These are phyloP conservation scores for Diarsia rubi DNA, from an alignment of 2,888 invertebrate genomes.

Conservation along the genomic window DNA sequence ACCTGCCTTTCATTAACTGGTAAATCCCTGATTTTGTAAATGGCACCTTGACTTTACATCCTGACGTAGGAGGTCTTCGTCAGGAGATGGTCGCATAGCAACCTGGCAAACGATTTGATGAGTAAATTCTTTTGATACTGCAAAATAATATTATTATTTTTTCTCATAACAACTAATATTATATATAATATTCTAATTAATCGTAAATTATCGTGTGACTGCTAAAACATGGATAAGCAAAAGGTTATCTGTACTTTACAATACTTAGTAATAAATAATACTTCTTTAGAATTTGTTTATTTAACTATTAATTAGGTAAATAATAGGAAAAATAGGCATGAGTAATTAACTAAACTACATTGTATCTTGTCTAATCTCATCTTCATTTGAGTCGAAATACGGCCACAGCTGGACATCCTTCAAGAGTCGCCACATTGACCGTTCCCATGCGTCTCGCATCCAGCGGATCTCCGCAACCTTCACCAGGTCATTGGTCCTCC, in stretches of 20 bases:
- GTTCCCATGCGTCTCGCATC: no score
- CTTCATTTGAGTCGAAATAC: no score
- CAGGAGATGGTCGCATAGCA: neutral
- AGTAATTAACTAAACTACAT: neutral
- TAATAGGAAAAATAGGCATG: neutral
- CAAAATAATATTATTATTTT: constrained; percentile 3
- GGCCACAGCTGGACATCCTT: no score
- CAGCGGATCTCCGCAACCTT: no score
- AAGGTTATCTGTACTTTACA: constrained; percentile 30
- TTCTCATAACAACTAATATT: neutral
- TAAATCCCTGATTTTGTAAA: constrained; percentile 11
- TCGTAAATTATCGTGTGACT: neutral
- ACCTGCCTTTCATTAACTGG: constrained; percentile 29
- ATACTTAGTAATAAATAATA: neutral
- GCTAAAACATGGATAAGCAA: constrained; percentile 28
- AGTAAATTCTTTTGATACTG: neutral
- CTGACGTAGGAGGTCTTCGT: neutral
- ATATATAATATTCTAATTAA: constrained; percentile 3
- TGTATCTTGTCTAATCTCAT: neutral
- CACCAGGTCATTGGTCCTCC: no score
- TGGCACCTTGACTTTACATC: neutral
- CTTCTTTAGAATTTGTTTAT: neutral
- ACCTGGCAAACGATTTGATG: no score
- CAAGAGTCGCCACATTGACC: no score
- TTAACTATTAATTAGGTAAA: neutral